Conservation (phyloP, 2,113 vertebrate species). For the Megaceryle torquata region DNA sequence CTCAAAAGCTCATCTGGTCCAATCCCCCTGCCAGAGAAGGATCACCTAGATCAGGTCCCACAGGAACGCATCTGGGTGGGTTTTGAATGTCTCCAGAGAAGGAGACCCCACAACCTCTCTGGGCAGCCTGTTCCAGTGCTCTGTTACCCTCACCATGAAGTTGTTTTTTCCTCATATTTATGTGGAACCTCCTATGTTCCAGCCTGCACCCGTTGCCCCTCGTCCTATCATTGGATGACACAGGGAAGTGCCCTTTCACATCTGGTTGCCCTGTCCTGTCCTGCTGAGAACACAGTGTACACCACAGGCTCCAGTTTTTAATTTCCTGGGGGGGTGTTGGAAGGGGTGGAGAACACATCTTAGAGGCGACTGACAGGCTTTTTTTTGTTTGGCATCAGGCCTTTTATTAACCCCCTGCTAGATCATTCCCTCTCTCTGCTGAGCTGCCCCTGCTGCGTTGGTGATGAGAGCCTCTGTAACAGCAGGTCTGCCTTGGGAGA, state of each 20-base stretch:
- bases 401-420: conserved; percentile 70
- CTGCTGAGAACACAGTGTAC: not conserved
- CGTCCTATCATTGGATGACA: too few relatives aligned
- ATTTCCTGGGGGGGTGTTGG: conserved; percentile 49
- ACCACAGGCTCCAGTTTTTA: conserved; percentile 37
- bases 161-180: too few relatives aligned
- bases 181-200: too few relatives aligned
- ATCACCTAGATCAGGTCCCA: too few relatives aligned
- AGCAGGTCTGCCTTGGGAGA: conserved; percentile 67
- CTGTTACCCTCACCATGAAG: too few relatives aligned
- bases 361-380: conserved; percentile 36
- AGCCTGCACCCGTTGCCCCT: too few relatives aligned
- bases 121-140: too few relatives aligned
- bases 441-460: conserved; percentile 44
- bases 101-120: too few relatives aligned
- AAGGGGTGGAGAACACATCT: conserved; percentile 42
- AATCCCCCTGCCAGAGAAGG: too few relatives aligned
- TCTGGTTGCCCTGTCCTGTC: not conserved
- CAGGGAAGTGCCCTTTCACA: not conserved
- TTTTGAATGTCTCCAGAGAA: too few relatives aligned
- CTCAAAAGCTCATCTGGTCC: too few relatives aligned
- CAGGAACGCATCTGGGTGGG: too few relatives aligned
- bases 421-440: conserved; percentile 32
- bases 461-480: conserved; percentile 73
- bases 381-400: conserved; percentile 52